phyloP scores from a whole-genome alignment of 2,113 vertebrate genomes.

The Spermophilus dauricus region DNA sequence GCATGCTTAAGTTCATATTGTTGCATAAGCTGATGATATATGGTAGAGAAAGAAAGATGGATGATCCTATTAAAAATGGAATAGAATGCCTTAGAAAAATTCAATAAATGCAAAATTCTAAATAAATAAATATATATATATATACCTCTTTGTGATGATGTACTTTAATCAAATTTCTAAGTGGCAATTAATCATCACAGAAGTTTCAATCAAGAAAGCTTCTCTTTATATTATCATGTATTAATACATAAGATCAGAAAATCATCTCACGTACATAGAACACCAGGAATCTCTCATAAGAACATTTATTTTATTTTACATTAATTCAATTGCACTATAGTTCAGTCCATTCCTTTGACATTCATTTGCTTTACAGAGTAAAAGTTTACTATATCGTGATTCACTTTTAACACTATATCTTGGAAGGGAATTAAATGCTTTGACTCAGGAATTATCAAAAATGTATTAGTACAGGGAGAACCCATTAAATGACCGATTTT shows the following conservation, averaged over 20 bases:
- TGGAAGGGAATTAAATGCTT: conserved; percentile 33
- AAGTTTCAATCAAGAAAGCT: not conserved
- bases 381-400: not conserved
- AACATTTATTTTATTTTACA: not conserved
- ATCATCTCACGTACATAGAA: not conserved
- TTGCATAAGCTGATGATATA: not conserved
- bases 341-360: not conserved
- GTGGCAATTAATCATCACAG: not conserved
- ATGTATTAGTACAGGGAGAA: conserved; percentile 10
- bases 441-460: conserved; percentile 6
- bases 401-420: not conserved
- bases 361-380: conserved; percentile 1
- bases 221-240: not conserved
- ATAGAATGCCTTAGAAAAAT: not conserved
- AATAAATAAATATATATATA: too few relatives aligned
- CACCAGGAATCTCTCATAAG: not conserved
- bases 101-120: conserved; percentile 1
- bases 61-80: not conserved
- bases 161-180: not conserved
- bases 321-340: not conserved
- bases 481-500: not conserved
- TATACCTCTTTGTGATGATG: not conserved
- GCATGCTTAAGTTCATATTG: not conserved
- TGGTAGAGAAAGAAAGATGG: not conserved
- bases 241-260: not conserved